Evolutionary conservation across 2,888 invertebrate genomes (phyloP).

Genomic region (Scaptomyza parva): DNA sequence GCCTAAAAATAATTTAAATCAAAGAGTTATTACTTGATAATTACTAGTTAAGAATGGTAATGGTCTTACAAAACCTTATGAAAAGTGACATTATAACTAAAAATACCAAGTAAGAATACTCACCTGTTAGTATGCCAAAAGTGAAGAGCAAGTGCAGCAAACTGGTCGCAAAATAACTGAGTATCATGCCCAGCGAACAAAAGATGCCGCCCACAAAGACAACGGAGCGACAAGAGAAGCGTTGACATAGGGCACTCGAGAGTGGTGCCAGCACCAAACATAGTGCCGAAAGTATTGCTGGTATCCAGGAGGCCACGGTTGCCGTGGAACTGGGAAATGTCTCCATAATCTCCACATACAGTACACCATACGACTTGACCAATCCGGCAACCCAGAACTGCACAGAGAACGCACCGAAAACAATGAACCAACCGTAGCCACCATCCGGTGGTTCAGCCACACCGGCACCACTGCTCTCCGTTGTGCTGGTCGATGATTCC

Average conservation of each 20-base stretch:
- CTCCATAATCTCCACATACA: constrained; percentile 92
- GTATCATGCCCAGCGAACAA: constrained; percentile 89
- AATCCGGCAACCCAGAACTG: constrained; percentile 93
- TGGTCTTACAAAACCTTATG: too few relatives aligned
- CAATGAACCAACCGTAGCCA: constrained; percentile 92
- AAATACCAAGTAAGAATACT: constrained; percentile 49
- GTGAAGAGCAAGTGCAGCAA: constrained; percentile 89
- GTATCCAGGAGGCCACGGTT: constrained; percentile 92
- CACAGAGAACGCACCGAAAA: constrained; percentile 91
- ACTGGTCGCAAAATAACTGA: constrained; percentile 90
- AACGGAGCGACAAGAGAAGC: constrained; percentile 89
- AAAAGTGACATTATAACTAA: background rate
- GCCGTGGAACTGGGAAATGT: constrained; percentile 91
- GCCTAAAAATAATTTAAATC: constrained; percentile 84
- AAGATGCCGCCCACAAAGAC: constrained; percentile 90
- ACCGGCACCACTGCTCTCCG: constrained; percentile 81
- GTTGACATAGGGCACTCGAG: constrained; percentile 90
- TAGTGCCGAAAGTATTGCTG: constrained; percentile 90
- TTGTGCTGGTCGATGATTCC: constrained; percentile 75
- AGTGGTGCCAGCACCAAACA: constrained; percentile 91
- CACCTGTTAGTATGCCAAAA: constrained; percentile 90
- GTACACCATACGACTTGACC: constrained; percentile 92
- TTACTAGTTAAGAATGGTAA: too few relatives aligned
- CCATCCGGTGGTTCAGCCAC: constrained; percentile 88
- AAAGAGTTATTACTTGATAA: background rate